phyloP scores from a whole-genome alignment of 92 coral and sea anemone species.

The Parazoanthus atlanticus region DNA sequence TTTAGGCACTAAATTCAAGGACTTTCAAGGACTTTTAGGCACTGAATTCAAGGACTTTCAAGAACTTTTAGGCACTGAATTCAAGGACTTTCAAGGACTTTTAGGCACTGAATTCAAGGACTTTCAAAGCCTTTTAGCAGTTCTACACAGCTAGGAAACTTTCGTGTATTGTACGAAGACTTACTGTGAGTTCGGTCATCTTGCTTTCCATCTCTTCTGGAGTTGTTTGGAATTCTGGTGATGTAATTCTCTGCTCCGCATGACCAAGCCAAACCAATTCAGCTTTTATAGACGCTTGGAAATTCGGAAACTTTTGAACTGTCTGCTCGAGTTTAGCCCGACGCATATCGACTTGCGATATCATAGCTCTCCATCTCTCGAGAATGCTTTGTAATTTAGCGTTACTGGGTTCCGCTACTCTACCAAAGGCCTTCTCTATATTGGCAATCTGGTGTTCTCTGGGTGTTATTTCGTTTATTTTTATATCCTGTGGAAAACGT shows the following conservation, averaged over 20 bases:
- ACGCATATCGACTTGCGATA: conserved; percentile 73
- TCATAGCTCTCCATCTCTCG: conserved; percentile 84
- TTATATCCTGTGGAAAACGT: conserved; percentile 62
- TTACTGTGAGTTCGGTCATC: conserved; percentile 88
- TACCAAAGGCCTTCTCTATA: conserved; percentile 70
- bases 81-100: too few relatives aligned
- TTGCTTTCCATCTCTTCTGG: conserved; percentile 71
- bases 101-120: too few relatives aligned
- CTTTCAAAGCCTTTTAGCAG: background rate
- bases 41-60: too few relatives aligned
- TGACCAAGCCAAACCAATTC: conserved; percentile 84
- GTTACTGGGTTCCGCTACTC: conserved; percentile 75
- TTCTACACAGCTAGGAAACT: background rate
- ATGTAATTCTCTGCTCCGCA: conserved; percentile 73
- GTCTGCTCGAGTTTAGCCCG: conserved; percentile 68
- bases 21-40: too few relatives aligned
- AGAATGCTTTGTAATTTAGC: conserved; percentile 70
- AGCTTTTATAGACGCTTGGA: conserved; percentile 64
- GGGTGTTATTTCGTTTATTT: conserved; percentile 74
- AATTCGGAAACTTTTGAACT: conserved; percentile 67
- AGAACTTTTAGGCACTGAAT: too few relatives aligned
- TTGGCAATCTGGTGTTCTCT: conserved; percentile 71
- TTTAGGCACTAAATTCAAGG: too few relatives aligned
- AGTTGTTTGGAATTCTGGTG: conserved; percentile 49
- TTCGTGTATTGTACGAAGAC: conserved; percentile 23